Percentiles rank a stretch among this genome's conserved stretches.
Conservation (phyloP, 2,113 vertebrate species). For the Psammodynastes pulverulentus region DNA sequence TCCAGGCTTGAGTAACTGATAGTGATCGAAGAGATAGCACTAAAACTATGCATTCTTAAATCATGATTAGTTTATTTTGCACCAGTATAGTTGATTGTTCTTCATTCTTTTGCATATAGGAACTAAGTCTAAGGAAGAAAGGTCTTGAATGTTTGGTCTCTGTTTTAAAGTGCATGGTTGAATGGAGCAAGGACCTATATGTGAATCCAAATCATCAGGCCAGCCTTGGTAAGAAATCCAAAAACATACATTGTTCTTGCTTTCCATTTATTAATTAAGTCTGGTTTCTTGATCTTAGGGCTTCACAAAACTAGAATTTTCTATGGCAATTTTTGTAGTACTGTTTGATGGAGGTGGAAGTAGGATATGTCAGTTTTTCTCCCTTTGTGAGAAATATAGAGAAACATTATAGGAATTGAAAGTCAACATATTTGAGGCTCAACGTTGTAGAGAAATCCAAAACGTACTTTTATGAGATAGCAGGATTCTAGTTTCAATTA, state of each 20-base stretch:
- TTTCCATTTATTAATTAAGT: not conserved
- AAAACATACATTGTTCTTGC: not conserved
- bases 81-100: not conserved
- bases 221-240: conserved; percentile 80
- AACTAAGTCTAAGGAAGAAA: conserved; percentile 95
- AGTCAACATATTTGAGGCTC: not conserved
- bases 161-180: conserved; percentile 97
- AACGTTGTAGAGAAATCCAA: not conserved
- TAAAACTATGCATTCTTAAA: not conserved
- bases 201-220: conserved; percentile 95
- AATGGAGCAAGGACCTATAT: conserved; percentile 98
- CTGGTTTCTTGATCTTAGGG: not conserved
- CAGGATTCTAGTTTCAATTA: not conserved
- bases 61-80: not conserved
- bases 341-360: not conserved
- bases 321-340: not conserved
- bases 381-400: not conserved
- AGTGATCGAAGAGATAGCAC: not conserved
- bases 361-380: not conserved
- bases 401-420: not conserved
- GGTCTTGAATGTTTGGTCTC: conserved; percentile 96
- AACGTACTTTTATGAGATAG: not conserved
- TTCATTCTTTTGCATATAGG: conserved; percentile 65
- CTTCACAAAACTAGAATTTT: not conserved
- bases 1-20: not conserved